phyloP scores from a whole-genome alignment of 1,140 invertebrate species.

The Drosophila pallidifrons region DNA sequence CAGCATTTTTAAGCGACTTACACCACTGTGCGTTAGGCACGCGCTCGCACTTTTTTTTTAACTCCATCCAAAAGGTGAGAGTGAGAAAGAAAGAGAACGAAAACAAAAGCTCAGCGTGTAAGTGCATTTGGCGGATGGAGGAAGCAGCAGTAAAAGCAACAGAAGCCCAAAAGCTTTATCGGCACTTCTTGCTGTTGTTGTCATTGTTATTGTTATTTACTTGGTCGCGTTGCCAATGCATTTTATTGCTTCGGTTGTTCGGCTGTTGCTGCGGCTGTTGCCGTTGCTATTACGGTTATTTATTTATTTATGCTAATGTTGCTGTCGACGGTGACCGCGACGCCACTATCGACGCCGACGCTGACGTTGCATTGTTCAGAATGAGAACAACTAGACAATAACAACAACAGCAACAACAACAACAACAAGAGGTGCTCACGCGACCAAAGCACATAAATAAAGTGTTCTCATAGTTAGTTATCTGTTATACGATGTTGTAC shows the following conservation, averaged over 20 bases:
- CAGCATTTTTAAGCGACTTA: not conserved
- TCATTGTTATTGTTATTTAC: conserved; percentile 34
- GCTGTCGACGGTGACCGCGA: conserved; percentile 46
- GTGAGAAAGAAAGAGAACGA: conserved; percentile 42
- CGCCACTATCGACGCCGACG: conserved; percentile 3
- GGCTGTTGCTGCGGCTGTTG: conserved; percentile 19
- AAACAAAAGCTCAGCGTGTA: conserved; percentile 52
- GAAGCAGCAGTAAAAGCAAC: conserved; percentile 44
- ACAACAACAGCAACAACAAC: conserved; percentile 35
- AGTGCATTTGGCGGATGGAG: conserved; percentile 52
- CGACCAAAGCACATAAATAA: conserved; percentile 73
- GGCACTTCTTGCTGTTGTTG: conserved; percentile 38
- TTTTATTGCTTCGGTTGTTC: conserved; percentile 61
- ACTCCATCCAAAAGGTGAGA: conserved; percentile 33
- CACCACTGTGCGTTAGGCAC: conserved; percentile 45
- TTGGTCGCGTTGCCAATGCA: conserved; percentile 27
- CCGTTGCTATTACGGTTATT: conserved; percentile 70
- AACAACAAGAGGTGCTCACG: conserved; percentile 68
- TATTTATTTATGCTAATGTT: conserved; percentile 82
- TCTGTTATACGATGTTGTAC: conserved; percentile 16
- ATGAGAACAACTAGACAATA: conserved; percentile 66
- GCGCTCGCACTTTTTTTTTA: conserved; percentile 33
- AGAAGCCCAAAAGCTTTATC: conserved; percentile 61
- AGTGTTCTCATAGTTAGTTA: conserved; percentile 70
- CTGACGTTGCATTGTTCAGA: conserved; percentile 76